Base-by-base conservation (phyloP, 2,113 vertebrate genomes). In the Carlito syrichta region DNA sequence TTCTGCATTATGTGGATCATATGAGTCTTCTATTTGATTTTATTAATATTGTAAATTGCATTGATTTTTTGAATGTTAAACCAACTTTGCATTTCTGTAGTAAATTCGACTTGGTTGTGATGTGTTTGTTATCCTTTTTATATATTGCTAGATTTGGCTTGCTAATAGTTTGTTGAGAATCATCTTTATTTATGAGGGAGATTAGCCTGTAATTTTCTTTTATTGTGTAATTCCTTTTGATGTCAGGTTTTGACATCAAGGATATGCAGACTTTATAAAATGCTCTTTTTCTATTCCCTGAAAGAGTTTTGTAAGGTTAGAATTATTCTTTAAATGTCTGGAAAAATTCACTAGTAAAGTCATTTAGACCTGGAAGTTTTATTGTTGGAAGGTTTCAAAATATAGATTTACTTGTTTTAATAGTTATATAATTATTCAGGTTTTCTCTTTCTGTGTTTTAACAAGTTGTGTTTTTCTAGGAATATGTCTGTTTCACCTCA, bases 251-350 rank as follows among this genome's bases (percentile, higher is more conserved):
- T 58, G 32, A 23, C 8, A n/a, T 74, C 14, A 76, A 81, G 62
- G 3, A 54, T 91, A 84, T 91, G 27, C 19, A 84, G 52, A 76
- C 35, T 12, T 60, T 62, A 54, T 45, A 60, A 84, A 93, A 62
- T 81, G 86, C 35, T 89, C 6, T 86, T 66, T 88, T 73, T 91
- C 16, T 93, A 1, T 85, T 93, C 1, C 30, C 43, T 20, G 38
- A 16, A 66, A 79, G 32, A 58, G 25, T 89, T 71, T 86, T 89
- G 5, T 94, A n/a, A 66, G 10, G 63, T 76, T 74, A 43, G 52
- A 74, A 62, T 74, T 86, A 50, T 76, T 93, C 25, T 74, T 90
- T 86, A 83, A 87, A n/a, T 77, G 66, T 76, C n/a, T 85, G n/a
- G 62, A 60, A 45, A 30, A 91, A 50, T 84, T 86, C 43, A 25